Evolutionary conservation across 2,113 vertebrate species (phyloP).

Genomic region (Steatornis caripensis): DNA sequence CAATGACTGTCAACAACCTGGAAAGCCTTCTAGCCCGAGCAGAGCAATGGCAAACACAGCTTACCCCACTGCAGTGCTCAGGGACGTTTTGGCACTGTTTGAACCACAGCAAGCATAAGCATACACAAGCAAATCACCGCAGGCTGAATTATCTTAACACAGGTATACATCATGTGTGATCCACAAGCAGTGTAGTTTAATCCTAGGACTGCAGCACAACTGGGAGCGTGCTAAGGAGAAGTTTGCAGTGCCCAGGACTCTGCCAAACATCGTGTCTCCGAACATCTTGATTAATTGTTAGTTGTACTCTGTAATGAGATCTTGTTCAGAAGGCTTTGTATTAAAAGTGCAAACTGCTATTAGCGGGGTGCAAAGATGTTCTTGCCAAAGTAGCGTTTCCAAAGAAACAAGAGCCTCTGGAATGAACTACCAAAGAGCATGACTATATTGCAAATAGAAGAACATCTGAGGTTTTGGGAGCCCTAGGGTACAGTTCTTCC

Average conservation of each 20-base stretch:
- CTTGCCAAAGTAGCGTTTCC: background rate
- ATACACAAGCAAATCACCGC: background rate
- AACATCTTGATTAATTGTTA: conserved; percentile 7
- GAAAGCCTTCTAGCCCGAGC: background rate
- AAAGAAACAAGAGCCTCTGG: background rate
- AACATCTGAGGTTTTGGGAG: background rate
- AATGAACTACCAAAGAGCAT: background rate
- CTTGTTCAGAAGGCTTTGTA: background rate
- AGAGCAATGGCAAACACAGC: background rate
- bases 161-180: background rate
- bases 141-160: background rate
- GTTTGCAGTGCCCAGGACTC: background rate
- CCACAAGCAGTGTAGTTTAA: background rate
- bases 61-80: background rate
- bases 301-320: background rate
- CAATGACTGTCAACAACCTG: background rate
- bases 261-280: background rate
- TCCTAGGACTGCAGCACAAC: background rate
- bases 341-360: background rate
- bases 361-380: background rate
- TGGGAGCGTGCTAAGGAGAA: background rate
- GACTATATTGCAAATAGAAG: background rate
- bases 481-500: background rate
- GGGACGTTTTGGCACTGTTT: background rate
- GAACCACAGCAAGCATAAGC: background rate